These are phyloP conservation scores for Propithecus deckenii DNA, from an alignment of 2,797 vertebrate genomes.

Conservation along the genomic window DNA sequence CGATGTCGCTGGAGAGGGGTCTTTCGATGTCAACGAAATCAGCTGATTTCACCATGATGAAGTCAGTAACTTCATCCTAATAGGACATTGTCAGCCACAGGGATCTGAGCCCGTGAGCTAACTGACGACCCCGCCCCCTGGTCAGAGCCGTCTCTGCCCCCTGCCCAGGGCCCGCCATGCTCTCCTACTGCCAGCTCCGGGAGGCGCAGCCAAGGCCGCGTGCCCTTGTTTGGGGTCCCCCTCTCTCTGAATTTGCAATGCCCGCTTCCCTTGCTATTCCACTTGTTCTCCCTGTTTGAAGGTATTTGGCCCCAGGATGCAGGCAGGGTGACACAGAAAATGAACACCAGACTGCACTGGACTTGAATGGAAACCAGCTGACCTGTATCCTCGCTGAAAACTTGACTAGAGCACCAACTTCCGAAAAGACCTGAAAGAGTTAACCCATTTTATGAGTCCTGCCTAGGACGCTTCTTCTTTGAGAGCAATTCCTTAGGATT, in stretches of 20 bases:
- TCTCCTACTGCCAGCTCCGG: too few relatives aligned
- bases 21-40: not conserved
- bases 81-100: constrained; percentile 53
- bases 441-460: rapidly evolving
- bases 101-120: constrained; percentile 73
- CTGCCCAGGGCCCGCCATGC: too few relatives aligned
- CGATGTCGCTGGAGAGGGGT: too few relatives aligned
- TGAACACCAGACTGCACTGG: constrained; percentile 68
- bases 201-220: not conserved
- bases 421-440: not conserved
- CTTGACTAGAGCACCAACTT: not conserved
- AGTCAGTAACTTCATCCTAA: not conserved
- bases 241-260: constrained; percentile 76
- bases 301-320: constrained; percentile 62
- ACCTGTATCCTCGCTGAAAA: not conserved
- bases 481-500: not conserved
- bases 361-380: constrained; percentile 45
- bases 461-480: not conserved
- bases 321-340: not conserved
- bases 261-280: constrained; percentile 41
- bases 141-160: constrained; percentile 31
- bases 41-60: not conserved
- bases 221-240: constrained; percentile 72
- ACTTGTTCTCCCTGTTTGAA: constrained; percentile 64
- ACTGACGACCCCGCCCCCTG: constrained; percentile 64